A percentile compares a stretch with the other conserved stretches of the same genome.
Evolutionary conservation across 2,113 vertebrate species (phyloP).

Genomic region (Dolichallabes microphthalmus): DNA sequence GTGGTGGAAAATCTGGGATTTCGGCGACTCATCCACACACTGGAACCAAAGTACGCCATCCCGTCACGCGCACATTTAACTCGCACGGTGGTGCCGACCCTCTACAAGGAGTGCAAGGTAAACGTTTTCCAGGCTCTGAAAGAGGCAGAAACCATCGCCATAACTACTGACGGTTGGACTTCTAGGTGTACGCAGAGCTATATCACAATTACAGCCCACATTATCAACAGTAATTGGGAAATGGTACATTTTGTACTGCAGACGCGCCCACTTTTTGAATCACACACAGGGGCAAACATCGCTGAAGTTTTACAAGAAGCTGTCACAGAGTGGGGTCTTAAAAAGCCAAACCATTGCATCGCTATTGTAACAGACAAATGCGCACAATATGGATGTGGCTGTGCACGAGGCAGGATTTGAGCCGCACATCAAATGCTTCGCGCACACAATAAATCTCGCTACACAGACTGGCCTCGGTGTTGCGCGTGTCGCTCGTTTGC

Average conservation of each 20-base stretch:
- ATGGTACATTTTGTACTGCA: neutral
- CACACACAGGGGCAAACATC: neutral
- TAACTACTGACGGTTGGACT: slow-evolving; percentile 2
- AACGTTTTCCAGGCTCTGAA: neutral
- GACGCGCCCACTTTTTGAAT: neutral
- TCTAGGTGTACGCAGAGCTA: slow-evolving; percentile 7
- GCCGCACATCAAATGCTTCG: too few relatives aligned
- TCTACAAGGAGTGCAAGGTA: too few relatives aligned
- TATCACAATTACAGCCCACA: slow-evolving; percentile 15
- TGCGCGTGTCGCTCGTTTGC: too few relatives aligned
- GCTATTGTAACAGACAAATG: neutral
- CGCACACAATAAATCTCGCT: too few relatives aligned
- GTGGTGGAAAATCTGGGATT: too few relatives aligned
- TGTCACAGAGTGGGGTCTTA: neutral
- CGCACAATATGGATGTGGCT: too few relatives aligned
- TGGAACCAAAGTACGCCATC: too few relatives aligned
- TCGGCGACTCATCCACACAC: too few relatives aligned
- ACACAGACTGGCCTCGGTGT: too few relatives aligned
- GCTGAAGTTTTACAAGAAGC: neutral
- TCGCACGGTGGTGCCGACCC: too few relatives aligned
- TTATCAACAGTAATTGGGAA: neutral
- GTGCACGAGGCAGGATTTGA: too few relatives aligned
- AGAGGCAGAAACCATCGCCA: neutral
- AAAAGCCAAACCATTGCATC: neutral
- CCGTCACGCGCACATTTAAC: too few relatives aligned